Base-by-base conservation (phyloP, 2,888 invertebrate genomes). In the Hypselothyrea guttata region DNA sequence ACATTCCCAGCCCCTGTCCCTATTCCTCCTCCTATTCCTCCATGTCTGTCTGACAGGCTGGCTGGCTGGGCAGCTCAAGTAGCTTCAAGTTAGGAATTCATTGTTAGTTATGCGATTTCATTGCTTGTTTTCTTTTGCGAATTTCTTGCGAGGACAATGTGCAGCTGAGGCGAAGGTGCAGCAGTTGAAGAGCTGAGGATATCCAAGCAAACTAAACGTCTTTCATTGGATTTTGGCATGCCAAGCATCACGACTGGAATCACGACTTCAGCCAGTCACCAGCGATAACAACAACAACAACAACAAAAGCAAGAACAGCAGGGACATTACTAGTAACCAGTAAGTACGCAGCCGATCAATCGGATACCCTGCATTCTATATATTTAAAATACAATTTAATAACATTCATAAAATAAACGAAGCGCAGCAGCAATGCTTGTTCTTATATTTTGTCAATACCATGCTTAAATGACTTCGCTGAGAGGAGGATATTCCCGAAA, bases 191-290 rank as follows among this genome's bases (percentile, higher is more conserved):
- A n/a, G n/a, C n/a, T n/a, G n/a, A n/a, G n/a, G n/a, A n/a, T n/a
- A n/a, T 9, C 59, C 64, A 65, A 53, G 65, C 66, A 52, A 81
- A 75, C 78, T 79, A 78, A 79, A 79, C 81, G 81, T 72, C 82
- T 78, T 79, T 76, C 82, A 79, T 82, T 78, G 76, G 76, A 82
- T 81, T 79, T 79, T 77, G 83, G 83, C 81, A 83, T 81, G 83
- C 75, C 83, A 81, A 47, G 75, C 79, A 82, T 82, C 75, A 71
- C 15, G 58, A 62, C 56, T 64, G 55, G 75, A 79, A 83, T 83
- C 81, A 82, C 75, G 83, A 77, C 82, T 68, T 54, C 55, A 58
- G 52, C 30, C 71, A 63, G 52, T 49, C 55, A 63, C 8, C 48
- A 62, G 11, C 31, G 45, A 35, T 45, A 61, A 22, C 41, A 52